Percentiles rank a stretch among this genome's conserved stretches.
Evolutionary conservation across 2,888 invertebrate genomes (phyloP).

Genomic region (Tortricodes alternella): DNA sequence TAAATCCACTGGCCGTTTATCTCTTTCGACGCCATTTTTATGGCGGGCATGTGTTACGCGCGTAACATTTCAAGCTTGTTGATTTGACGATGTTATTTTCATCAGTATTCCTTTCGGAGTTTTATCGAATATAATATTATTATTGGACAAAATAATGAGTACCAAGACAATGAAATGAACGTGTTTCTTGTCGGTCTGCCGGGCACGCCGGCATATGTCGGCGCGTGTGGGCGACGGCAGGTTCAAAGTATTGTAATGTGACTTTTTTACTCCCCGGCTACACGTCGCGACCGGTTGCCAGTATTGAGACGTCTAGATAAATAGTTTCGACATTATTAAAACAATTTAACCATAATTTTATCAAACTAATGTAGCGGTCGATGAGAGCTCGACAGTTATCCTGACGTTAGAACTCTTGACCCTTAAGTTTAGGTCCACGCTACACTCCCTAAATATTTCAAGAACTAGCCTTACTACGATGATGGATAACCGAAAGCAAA

Average conservation of each 20-base stretch:
- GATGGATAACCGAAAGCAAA: no score
- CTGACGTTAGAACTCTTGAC: no score
- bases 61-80: constrained; percentile 6
- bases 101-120: background rate
- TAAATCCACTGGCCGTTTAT: constrained; percentile 16
- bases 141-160: constrained; percentile 3
- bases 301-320: constrained; percentile 13
- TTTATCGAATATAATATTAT: background rate
- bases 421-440: no score
- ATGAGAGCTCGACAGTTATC: no score
- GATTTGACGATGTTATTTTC: background rate
- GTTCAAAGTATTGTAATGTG: constrained; percentile 28
- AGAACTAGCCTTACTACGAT: no score
- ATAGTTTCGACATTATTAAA: constrained; percentile 17
- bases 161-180: constrained; percentile 13
- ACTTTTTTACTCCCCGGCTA: constrained; percentile 5
- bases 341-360: no score
- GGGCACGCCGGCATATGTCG: constrained; percentile 5
- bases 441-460: no score
- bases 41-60: constrained; percentile 3
- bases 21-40: constrained; percentile 15
- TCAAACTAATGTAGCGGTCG: no score
- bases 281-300: constrained; percentile 10
- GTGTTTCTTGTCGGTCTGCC: background rate
- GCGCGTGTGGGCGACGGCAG: constrained; percentile 27